A percentile compares a stretch with the other conserved stretches of the same genome.
phyloP scores from a whole-genome alignment of 1,140 invertebrate species.

The Micrasema longulum region DNA sequence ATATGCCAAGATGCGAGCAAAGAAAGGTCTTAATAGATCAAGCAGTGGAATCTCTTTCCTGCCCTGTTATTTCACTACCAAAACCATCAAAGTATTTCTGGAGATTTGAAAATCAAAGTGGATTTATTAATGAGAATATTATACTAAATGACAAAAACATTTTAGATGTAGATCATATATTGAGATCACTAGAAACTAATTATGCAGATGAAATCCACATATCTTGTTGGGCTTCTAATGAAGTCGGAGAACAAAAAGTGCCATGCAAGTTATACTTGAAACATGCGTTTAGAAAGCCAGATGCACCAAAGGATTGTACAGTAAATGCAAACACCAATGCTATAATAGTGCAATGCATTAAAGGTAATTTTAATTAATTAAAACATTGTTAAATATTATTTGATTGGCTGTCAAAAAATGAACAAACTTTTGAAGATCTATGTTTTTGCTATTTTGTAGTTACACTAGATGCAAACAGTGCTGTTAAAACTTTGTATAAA shows the following conservation, averaged over 20 bases:
- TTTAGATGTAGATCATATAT: constrained; percentile 39
- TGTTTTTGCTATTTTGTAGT: too few species aligned
- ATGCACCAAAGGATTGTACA: constrained; percentile 45
- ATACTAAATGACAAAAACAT: constrained; percentile 33
- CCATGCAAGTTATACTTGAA: constrained; percentile 44
- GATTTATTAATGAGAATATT: constrained; percentile 35
- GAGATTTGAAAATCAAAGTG: constrained; percentile 43
- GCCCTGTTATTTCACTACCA: constrained; percentile 44
- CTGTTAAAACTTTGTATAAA: too few species aligned
- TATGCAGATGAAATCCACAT: constrained; percentile 42
- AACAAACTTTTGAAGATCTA: too few species aligned
- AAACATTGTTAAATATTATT: too few species aligned
- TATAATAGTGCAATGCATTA: constrained; percentile 42
- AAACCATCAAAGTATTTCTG: constrained; percentile 46
- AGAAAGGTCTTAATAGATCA: constrained; percentile 23
- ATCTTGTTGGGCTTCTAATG: constrained; percentile 46
- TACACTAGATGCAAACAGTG: too few species aligned
- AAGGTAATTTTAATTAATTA: too few species aligned
- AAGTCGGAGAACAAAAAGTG: constrained; percentile 41
- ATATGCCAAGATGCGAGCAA: constrained; percentile 44
- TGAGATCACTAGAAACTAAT: constrained; percentile 19
- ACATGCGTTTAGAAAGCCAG: constrained; percentile 39
- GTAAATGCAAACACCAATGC: constrained; percentile 40
- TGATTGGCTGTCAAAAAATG: too few species aligned
- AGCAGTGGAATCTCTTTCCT: constrained; percentile 33